Evolutionary conservation across 92 coral and sea anemone species (phyloP), one percentile per base, ranked within the genome.

Genomic region (Zoanthus sansibaricus): DNA sequence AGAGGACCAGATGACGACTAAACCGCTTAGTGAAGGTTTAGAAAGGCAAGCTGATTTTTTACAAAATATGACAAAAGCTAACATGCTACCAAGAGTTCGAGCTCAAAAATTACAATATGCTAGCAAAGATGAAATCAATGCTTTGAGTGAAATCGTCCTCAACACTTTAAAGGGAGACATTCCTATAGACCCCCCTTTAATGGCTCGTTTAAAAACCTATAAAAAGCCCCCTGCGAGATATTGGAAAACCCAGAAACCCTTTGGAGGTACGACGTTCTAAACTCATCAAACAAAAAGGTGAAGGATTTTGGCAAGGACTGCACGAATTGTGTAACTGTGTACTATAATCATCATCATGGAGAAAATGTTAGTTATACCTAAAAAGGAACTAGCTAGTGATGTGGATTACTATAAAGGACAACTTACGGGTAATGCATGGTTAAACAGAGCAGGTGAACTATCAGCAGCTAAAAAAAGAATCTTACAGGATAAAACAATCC

Each of bases 321-420:
- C 1, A 7, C 0, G 58, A 74, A 0, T 2, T 74, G 31, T 74
- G 78, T 8, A 13, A 18, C 13, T 74, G 78, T 46, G 56, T 18
- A 5, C 6, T 73, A 13, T 30, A 71, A 20, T 3, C 9, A 25
- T 25, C 25, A 25, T 25, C 25, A 73, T 73, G 77, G 77, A 73
- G 18, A 18, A 73, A 73, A 73, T 73, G 77, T 5, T 73, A 30
- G 56, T 73, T 25, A 44, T 73, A 7, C 77, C 77, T 11, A 44
- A 44, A 47, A 74, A 74, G 10, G 78, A 74, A 74, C 6, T 47
- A 5, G 59, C 78, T 1, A 20, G 48, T 12, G 78, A 33, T 9
- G 78, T 74, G 33, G 78, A 16, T 11, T 46, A 15, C 17, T 74
- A 74, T 58, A 74, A 74, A 47, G 59, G 52, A 11, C 59, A 47